Evolutionary conservation across 2,113 vertebrate genomes (phyloP), one percentile per base, ranked within the genome.

Genomic region (Galeopterus variegatus): DNA sequence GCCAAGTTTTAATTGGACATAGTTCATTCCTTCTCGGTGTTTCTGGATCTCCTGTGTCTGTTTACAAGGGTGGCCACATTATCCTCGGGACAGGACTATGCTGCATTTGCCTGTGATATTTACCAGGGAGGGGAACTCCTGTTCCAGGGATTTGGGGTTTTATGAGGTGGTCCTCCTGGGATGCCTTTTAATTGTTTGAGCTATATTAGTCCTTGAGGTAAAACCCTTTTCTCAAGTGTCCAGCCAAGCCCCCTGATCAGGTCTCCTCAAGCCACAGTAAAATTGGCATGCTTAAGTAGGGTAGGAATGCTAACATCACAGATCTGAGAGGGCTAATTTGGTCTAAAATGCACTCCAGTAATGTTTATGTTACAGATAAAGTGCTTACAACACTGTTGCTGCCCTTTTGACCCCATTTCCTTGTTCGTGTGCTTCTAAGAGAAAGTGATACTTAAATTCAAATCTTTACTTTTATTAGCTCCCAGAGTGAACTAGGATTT

Each of bases 361-460:
- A 98, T 99, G 99, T 99, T 99, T 99, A 99, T 99, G 98, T 99
- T 99, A 98, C 98, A 98, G 99, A 99, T 99, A 99, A 99, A 99
- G 98, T 98, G 98, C 98, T 98, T 98, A 99, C 98, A 98, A 99
- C 98, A 98, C 98, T 99, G 98, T 96, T 98, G 97, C 98, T 98
- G 98, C 98, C 98, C 99, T 99, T 99, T 98, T 98, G 99, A 99
- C 98, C 99, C 85, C 97, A 97, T 98, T 99, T 99, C 98, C 99
- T 98, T 98, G 98, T 98, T 98, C 94, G 50, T 98, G 98, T 98
- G 98, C 98, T 98, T 97, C 98, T 97, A 97, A 94, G 98, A 98
- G 99, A 99, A 99, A 98, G 99, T 99, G 98, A 99, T 98, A 98
- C 98, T 98, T 98, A 98, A 98, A 98, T 98, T 98, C 97, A 98